These are phyloP conservation scores for Cephus sareptanus DNA, from an alignment of 2,888 invertebrate genomes.

Conservation along the genomic window DNA sequence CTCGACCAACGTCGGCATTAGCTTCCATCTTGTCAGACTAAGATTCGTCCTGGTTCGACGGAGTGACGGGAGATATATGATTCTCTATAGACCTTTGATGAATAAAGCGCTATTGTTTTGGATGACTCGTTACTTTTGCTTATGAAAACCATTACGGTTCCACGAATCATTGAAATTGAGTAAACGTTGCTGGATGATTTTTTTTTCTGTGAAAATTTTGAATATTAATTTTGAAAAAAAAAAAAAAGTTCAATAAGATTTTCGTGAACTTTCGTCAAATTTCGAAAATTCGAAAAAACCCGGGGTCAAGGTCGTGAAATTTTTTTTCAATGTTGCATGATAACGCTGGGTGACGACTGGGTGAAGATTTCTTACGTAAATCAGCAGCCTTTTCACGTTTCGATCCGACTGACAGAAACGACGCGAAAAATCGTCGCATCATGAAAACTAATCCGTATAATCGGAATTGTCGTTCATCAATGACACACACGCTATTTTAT, in stretches of 20 bases:
- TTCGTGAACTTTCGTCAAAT: background rate
- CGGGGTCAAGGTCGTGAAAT: background rate
- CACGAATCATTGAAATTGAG: background rate
- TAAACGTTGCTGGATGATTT: background rate
- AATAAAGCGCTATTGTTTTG: slow-evolving; percentile 27
- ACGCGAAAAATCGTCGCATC: slow-evolving; percentile 22
- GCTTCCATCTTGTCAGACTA: background rate
- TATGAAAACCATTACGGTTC: background rate
- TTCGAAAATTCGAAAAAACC: background rate
- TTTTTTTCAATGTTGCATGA: background rate
- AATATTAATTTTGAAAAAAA: no score
- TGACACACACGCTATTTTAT: slow-evolving; percentile 1
- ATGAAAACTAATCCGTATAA: slow-evolving; percentile 38
- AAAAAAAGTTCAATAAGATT: background rate
- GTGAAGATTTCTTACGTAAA: background rate
- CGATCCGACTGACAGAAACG: slow-evolving; percentile 12
- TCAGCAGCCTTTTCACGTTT: slow-evolving; percentile 4
- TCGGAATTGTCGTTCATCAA: slow-evolving; percentile 27
- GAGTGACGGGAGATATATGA: slow-evolving; percentile 2
- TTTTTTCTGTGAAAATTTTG: background rate
- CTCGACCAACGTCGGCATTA: background rate
- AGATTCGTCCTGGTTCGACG: slow-evolving; percentile 3
- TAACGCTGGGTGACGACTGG: background rate
- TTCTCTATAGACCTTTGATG: slow-evolving; percentile 4
- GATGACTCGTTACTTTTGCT: slow-evolving; percentile 26